A percentile compares a stretch with the other conserved stretches of the same genome.
These are phyloP conservation scores for Thaleichthys pacificus DNA, from an alignment of 2,797 vertebrate species.

Conservation along the genomic window DNA sequence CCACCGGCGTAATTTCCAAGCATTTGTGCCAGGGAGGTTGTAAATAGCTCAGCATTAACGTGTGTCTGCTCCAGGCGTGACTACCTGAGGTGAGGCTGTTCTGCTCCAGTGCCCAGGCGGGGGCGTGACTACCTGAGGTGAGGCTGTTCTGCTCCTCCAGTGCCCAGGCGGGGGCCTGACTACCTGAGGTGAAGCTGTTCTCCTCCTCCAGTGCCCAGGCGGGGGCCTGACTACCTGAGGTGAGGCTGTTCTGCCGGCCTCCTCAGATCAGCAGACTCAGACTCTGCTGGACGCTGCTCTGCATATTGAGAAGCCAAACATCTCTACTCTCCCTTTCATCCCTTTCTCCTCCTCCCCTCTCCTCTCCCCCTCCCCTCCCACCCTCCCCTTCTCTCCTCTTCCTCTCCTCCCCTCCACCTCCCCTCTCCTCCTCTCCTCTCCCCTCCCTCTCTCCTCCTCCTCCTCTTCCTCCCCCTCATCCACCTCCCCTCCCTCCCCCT, in stretches of 20 bases:
- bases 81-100: slow-evolving; percentile 3
- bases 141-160: slow-evolving; percentile 5
- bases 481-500: neutral
- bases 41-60: slow-evolving; percentile 42
- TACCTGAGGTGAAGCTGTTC: neutral
- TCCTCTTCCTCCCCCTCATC: too few relatives aligned
- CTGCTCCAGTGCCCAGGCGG: slow-evolving; percentile 8
- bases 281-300: too few relatives aligned
- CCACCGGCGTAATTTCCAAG: slow-evolving; percentile 41
- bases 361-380: too few relatives aligned
- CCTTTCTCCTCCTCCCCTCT: slow-evolving; percentile 21
- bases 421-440: slow-evolving; percentile 6
- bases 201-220: slow-evolving; percentile 6
- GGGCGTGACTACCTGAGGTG: neutral
- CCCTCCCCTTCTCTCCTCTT: too few relatives aligned
- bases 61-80: slow-evolving; percentile 23
- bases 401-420: too few relatives aligned
- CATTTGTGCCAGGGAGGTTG: slow-evolving; percentile 29
- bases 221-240: neutral
- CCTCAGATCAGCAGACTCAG: slow-evolving; percentile 5
- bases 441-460: too few relatives aligned
- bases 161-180: slow-evolving; percentile 6
- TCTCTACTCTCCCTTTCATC: too few relatives aligned
- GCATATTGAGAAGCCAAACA: too few relatives aligned
- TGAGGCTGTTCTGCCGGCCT: neutral